Evolutionary conservation across 2,113 vertebrate genomes (phyloP), one percentile per base, ranked within the genome.

Genomic region (Ceuthmochares aereus): DNA sequence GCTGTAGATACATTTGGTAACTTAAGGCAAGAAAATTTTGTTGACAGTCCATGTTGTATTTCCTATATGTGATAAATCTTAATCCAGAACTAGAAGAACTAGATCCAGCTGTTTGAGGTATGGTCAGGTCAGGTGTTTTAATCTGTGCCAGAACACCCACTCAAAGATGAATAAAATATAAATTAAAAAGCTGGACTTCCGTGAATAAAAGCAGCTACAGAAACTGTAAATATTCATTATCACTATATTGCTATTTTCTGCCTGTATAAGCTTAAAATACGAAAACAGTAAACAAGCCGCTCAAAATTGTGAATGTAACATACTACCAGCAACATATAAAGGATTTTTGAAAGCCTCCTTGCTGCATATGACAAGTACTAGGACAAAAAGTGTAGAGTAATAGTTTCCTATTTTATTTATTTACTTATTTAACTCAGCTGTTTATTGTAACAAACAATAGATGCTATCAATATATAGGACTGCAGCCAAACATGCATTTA

Each of bases 401-500:
- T 34, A 0, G 23, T 42, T 59, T 86, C 22, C 6, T 27, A 23
- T 74, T 63, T 58, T 17, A 47, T 47, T 70, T 64, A 12, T 32
- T 69, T 55, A 42, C 87, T 87, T 89, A 9, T 66, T 76, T 80
- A 83, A 80, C 25, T 9, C 70, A 58, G 27, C 17, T 59, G 36
- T 73, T 90, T 80, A 32, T 42, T 52, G 22, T 54, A 60, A 70
- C 0, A 0, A 89, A 68, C 66, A 92, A 26, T 58, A 83, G 66
- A 73, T 58, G n/a, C 13, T 88, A 83, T 55, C 72, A 23, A 88
- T 14, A 4, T 49, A n/a, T 23, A 94, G 47, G 84, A 96, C 84
- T 45, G 55, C 6, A 4, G 52, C 34, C 84, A 94, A 91, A 70
- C 77, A 63, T 29, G n/a, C 51, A 81, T 87, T 94, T 93, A 84